A percentile compares a stretch with the other conserved stretches of the same genome.
These are phyloP conservation scores for Ptilorrhoa leucosticta DNA, from an alignment of 2,113 vertebrate genomes.

Conservation along the genomic window DNA sequence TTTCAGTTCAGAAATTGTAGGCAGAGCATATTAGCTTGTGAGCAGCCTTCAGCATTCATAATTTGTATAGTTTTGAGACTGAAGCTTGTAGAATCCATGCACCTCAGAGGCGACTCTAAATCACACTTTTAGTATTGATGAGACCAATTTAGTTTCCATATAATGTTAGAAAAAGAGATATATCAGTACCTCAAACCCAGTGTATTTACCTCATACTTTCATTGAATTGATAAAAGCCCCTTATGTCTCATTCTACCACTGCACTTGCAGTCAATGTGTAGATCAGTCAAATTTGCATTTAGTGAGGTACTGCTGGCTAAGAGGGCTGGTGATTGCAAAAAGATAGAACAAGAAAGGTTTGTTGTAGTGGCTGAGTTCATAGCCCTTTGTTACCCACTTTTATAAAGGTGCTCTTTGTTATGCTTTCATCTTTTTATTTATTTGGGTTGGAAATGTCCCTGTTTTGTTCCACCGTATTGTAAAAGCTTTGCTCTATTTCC, in stretches of 20 bases:
- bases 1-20: not conserved
- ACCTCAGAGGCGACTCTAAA: not conserved
- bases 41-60: not conserved
- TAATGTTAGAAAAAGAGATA: not conserved
- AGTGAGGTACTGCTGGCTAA: not conserved
- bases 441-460: conserved; percentile 20
- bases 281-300: not conserved
- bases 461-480: not conserved
- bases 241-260: not conserved
- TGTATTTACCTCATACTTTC: not conserved
- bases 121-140: not conserved
- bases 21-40: not conserved
- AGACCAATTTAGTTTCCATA: not conserved
- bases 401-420: not conserved
- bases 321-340: not conserved
- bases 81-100: not conserved
- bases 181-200: not conserved
- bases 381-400: conserved; percentile 29
- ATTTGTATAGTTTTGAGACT: not conserved
- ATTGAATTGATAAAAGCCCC: not conserved
- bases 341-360: not conserved
- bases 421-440: not conserved
- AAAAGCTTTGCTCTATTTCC: conserved; percentile 27
- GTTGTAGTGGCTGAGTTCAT: not conserved
- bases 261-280: not conserved